Evolutionary conservation across 2,113 vertebrate genomes (phyloP).

Genomic region (Aspiorhynchus laticeps): DNA sequence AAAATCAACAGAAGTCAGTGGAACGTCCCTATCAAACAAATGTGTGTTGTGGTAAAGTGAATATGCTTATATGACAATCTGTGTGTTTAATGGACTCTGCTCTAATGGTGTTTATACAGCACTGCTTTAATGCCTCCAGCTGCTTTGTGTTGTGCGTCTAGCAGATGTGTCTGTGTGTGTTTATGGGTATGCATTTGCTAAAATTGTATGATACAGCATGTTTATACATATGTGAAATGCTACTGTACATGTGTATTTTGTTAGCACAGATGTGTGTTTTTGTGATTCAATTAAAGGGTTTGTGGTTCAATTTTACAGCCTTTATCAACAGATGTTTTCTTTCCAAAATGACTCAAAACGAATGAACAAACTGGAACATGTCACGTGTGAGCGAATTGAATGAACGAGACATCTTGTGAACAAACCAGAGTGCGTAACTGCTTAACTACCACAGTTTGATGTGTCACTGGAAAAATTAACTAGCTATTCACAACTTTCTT

Average conservation of each 20-base stretch:
- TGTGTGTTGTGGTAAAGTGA: constrained; percentile 6
- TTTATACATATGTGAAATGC: background rate
- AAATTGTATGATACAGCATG: background rate
- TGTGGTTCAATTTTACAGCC: background rate
- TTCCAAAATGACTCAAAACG: background rate
- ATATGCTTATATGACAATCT: constrained; percentile 29
- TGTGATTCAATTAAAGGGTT: background rate
- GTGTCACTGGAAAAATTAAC: too few species aligned
- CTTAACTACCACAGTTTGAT: too few species aligned
- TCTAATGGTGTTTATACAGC: constrained; percentile 42
- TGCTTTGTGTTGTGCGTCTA: constrained; percentile 26
- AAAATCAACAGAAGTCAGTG: background rate
- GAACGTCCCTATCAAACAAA: background rate
- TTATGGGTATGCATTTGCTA: background rate
- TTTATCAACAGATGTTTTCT: background rate
- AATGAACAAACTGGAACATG: too few species aligned
- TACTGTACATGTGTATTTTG: background rate
- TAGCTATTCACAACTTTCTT: too few species aligned
- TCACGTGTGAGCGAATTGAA: too few species aligned
- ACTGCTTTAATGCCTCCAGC: constrained; percentile 43
- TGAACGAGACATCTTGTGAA: too few species aligned
- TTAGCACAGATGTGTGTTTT: background rate
- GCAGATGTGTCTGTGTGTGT: constrained; percentile 34
- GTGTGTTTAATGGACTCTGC: constrained; percentile 45
- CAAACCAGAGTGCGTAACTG: too few species aligned